Conservation (phyloP, 2,888 invertebrate genomes). For the Selenia dentaria region DNA sequence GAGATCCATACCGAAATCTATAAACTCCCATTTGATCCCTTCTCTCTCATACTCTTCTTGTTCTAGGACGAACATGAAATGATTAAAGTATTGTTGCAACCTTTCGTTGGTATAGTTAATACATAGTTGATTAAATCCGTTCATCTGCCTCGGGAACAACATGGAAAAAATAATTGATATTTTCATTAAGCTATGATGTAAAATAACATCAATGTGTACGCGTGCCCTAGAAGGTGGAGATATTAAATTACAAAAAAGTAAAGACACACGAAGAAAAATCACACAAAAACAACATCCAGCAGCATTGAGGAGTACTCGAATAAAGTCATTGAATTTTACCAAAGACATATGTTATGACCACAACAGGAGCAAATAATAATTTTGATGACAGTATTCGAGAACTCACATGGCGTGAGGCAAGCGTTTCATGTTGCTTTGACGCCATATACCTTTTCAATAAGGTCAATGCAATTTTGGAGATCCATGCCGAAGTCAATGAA, state of each 20-base stretch:
- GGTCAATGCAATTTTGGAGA: slow-evolving; percentile 96
- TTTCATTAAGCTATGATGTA: slow-evolving; percentile 37
- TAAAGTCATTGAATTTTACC: slow-evolving; percentile 41
- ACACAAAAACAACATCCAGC: slow-evolving; percentile 61
- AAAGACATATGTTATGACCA: slow-evolving; percentile 25
- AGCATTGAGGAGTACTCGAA: slow-evolving; percentile 71
- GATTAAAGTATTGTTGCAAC: slow-evolving; percentile 98
- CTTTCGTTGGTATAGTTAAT: slow-evolving; percentile 98
- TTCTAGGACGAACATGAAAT: slow-evolving; percentile 98
- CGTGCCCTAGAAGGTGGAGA: slow-evolving; percentile 42
- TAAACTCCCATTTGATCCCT: slow-evolving; percentile 96
- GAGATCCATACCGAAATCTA: slow-evolving; percentile 98
- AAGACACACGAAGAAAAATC: slow-evolving; percentile 55
- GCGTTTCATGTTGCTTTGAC: slow-evolving; percentile 78
- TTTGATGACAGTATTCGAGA: slow-evolving; percentile 54
- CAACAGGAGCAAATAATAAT: slow-evolving; percentile 20
- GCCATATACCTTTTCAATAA: slow-evolving; percentile 95
- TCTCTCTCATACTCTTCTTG: slow-evolving; percentile 98
- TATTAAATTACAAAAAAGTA: slow-evolving; percentile 43
- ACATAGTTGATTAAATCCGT: slow-evolving; percentile 97
- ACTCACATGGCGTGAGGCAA: slow-evolving; percentile 78
- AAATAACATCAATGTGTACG: slow-evolving; percentile 37
- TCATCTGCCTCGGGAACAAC: slow-evolving; percentile 87
- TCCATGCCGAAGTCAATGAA: slow-evolving; percentile 99
- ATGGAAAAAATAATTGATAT: slow-evolving; percentile 60